phyloP scores from a whole-genome alignment of 2,888 invertebrate genomes.

The Eupithecia abbreviata region DNA sequence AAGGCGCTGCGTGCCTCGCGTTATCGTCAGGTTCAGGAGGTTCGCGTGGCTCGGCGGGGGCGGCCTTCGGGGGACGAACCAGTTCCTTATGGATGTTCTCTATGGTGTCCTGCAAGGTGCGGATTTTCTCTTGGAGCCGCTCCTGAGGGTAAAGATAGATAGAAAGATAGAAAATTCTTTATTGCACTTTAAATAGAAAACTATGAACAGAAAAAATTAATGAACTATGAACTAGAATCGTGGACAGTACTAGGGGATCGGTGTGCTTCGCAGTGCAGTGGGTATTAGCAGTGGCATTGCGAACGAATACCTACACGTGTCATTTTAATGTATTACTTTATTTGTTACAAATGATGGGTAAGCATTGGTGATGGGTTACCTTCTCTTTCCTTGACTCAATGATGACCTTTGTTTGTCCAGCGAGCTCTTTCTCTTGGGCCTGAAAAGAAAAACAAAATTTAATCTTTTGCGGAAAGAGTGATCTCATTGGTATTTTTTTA shows the following conservation, averaged over 20 bases:
- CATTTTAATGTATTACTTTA: not conserved
- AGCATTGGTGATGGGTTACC: not conserved
- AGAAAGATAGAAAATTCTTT: too few species aligned
- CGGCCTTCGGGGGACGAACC: not conserved
- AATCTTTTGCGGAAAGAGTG: not conserved
- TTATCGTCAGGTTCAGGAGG: constrained; percentile 10
- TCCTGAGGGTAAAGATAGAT: not conserved
- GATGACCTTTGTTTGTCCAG: not conserved
- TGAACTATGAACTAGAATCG: too few species aligned
- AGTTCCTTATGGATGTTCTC: constrained; percentile 6
- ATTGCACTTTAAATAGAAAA: too few species aligned
- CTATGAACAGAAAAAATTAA: too few species aligned
- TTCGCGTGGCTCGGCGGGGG: not conserved
- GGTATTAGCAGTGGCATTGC: not conserved
- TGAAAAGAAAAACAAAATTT: constrained; percentile 2
- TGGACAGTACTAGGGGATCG: too few species aligned
- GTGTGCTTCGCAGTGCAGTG: too few species aligned
- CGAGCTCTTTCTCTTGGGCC: constrained; percentile 11
- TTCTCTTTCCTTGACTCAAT: constrained; percentile 3
- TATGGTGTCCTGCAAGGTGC: not conserved
- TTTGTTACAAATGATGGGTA: not conserved
- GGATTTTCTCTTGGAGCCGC: not conserved
- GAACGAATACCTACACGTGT: not conserved
- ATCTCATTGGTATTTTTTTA: not conserved
- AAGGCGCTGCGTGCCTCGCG: not conserved